A percentile compares a stretch with the other conserved stretches of the same genome.
Evolutionary conservation across 2,888 invertebrate genomes (phyloP).

Genomic region (Limenitis camilla): DNA sequence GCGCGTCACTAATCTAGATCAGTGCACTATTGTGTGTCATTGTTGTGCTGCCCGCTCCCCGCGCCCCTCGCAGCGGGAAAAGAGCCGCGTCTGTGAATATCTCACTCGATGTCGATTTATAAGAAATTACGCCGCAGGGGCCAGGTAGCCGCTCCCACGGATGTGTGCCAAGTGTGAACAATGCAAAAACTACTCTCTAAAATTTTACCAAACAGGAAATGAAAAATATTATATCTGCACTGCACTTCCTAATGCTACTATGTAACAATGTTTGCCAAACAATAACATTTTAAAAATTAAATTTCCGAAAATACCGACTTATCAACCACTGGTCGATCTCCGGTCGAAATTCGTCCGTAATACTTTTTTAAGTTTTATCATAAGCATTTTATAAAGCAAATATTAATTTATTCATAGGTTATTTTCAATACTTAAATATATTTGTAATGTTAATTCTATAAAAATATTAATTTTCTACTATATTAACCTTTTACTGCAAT

Average conservation of each 20-base stretch:
- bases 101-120: slow-evolving; percentile 73
- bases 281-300: no score
- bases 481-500: no score
- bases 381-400: no score
- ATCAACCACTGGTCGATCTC: no score
- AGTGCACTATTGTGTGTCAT: slow-evolving; percentile 62
- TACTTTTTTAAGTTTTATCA: no score
- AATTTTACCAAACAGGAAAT: slow-evolving; percentile 65
- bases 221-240: slow-evolving; percentile 59
- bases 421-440: no score
- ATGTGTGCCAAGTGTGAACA: slow-evolving; percentile 44
- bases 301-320: no score
- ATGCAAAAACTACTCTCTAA: slow-evolving; percentile 59
- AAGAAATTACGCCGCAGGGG: slow-evolving; percentile 66
- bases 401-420: no score
- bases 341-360: no score
- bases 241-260: slow-evolving; percentile 49
- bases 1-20: slow-evolving; percentile 74
- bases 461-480: no score
- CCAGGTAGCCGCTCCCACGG: slow-evolving; percentile 71
- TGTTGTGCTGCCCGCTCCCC: slow-evolving; percentile 34
- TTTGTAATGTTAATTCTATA: no score
- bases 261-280: slow-evolving; percentile 27
- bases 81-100: slow-evolving; percentile 53
- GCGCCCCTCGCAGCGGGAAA: slow-evolving; percentile 37